These are phyloP conservation scores for Ditula angustiorana DNA, from an alignment of 2,888 invertebrate species.

Conservation along the genomic window DNA sequence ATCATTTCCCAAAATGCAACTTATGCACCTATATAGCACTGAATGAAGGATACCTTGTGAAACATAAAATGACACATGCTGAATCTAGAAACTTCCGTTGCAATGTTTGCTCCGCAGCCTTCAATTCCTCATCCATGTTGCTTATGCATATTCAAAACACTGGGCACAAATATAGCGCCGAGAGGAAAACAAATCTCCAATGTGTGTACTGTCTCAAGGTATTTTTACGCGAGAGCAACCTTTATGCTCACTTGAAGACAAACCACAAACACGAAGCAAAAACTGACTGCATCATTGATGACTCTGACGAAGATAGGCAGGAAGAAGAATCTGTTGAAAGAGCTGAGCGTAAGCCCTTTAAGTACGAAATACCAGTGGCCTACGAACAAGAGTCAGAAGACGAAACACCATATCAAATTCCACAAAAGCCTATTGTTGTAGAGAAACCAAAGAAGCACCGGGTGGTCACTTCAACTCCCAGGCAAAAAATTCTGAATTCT, in stretches of 20 bases:
- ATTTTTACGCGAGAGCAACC: conserved; percentile 88
- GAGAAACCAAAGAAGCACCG: conserved; percentile 59
- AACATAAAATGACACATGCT: conserved; percentile 89
- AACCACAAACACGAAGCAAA: conserved; percentile 88
- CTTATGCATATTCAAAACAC: conserved; percentile 84
- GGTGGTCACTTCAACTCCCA: conserved; percentile 50
- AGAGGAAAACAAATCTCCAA: conserved; percentile 79
- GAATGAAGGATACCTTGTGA: conserved; percentile 88
- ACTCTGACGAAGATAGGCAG: conserved; percentile 77
- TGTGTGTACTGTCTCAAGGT: conserved; percentile 91
- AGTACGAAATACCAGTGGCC: conserved; percentile 64
- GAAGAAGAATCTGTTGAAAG: conserved; percentile 41
- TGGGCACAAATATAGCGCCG: conserved; percentile 79
- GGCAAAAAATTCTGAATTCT: conserved; percentile 76
- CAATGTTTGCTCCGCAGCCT: conserved; percentile 84
- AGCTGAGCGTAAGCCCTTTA: conserved; percentile 50
- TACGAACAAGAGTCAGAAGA: conserved; percentile 66
- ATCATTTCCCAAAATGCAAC: conserved; percentile 92
- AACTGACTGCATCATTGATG: conserved; percentile 88
- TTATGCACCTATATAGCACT: conserved; percentile 91
- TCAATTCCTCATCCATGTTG: conserved; percentile 70
- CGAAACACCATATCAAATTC: conserved; percentile 67
- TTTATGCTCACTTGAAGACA: conserved; percentile 89
- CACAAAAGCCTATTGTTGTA: conserved; percentile 67
- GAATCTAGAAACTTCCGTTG: conserved; percentile 80